Evolutionary conservation across 64 coral and sea anemone species (phyloP).

Genomic region (Porites australiensis): DNA sequence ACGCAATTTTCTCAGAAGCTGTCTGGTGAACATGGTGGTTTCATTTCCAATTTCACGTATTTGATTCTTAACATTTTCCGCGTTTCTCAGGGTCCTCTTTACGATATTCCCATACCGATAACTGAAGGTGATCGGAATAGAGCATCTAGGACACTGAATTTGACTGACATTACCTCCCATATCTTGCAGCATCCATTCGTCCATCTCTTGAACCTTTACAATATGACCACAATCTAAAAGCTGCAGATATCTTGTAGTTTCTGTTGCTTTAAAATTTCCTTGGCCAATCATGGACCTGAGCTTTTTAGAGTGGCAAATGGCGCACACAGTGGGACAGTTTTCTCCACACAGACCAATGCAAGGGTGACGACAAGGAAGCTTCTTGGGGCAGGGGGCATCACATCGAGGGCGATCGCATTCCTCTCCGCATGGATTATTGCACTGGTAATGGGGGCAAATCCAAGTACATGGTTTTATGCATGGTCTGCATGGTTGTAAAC

Average conservation of each 20-base stretch:
- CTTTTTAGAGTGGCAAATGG: conserved; percentile 39
- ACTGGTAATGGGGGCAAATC: conserved; percentile 66
- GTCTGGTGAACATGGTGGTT: not conserved
- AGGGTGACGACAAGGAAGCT: conserved; percentile 55
- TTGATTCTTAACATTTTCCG: not conserved
- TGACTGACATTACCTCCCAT: not conserved
- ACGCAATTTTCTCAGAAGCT: not conserved
- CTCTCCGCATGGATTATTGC: conserved; percentile 69
- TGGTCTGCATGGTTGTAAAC: conserved; percentile 48
- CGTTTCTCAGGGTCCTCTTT: not conserved
- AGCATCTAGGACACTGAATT: conserved; percentile 33
- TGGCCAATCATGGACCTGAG: conserved; percentile 13
- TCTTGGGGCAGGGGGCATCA: conserved; percentile 52
- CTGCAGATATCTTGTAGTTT: conserved; percentile 39
- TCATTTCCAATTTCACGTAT: not conserved
- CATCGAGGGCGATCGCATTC: conserved; percentile 54
- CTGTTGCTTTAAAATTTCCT: conserved; percentile 5
- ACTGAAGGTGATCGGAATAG: conserved; percentile 50
- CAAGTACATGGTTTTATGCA: conserved; percentile 65
- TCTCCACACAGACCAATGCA: conserved; percentile 79
- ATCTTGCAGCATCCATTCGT: conserved; percentile 4
- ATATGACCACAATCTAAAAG: conserved; percentile 54
- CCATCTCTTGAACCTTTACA: conserved; percentile 53
- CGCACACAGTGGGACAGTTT: conserved; percentile 64
- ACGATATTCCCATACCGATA: conserved; percentile 46